phyloP scores from a whole-genome alignment of 2,888 invertebrate species.

The Tachina grossa region DNA sequence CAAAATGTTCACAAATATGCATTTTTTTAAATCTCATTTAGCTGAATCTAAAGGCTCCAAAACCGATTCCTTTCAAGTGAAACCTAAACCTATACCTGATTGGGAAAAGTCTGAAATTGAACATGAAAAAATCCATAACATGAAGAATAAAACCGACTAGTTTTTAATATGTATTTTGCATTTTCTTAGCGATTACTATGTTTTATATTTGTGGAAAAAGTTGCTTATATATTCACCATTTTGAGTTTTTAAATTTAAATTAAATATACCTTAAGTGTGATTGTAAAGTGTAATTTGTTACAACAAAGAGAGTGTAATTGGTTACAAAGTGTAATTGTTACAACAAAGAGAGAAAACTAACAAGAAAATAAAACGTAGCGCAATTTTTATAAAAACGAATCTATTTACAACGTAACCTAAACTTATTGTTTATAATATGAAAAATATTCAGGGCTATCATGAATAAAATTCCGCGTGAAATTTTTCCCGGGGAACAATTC shows the following conservation, averaged over 20 bases:
- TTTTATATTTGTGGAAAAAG: background rate
- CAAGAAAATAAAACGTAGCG: too few relatives aligned
- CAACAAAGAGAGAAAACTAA: too few relatives aligned
- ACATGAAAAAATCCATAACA: constrained; percentile 72
- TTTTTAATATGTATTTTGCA: background rate
- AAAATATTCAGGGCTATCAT: too few relatives aligned
- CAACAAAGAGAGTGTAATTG: background rate
- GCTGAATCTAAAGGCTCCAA: constrained; percentile 75
- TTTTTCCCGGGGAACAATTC: too few relatives aligned
- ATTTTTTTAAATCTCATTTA: constrained; percentile 52
- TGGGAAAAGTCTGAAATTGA: constrained; percentile 86
- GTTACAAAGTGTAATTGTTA: background rate
- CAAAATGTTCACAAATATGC: background rate
- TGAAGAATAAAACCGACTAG: background rate
- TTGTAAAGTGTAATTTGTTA: background rate
- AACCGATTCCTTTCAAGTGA: constrained; percentile 75
- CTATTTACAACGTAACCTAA: too few relatives aligned
- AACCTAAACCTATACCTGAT: constrained; percentile 84
- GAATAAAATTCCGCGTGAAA: too few relatives aligned
- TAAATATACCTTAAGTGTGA: background rate
- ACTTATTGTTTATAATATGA: too few relatives aligned
- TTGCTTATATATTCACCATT: background rate
- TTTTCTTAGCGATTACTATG: background rate
- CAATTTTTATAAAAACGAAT: too few relatives aligned
- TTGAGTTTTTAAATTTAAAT: background rate